phyloP scores from a whole-genome alignment of 2,888 invertebrate species.

The Drosophila paranaensis region DNA sequence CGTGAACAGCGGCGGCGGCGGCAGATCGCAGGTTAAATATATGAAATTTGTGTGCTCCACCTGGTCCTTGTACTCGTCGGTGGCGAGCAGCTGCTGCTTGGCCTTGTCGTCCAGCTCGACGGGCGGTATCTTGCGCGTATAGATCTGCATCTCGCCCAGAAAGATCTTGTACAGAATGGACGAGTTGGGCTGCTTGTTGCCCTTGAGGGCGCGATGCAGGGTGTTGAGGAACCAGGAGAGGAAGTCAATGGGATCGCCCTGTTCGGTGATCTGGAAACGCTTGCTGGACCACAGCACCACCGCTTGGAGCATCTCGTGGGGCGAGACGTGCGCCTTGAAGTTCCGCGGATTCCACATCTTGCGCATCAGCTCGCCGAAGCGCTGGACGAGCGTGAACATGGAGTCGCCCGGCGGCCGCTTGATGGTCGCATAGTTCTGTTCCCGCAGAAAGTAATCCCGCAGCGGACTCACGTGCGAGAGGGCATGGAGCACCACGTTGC shows the following conservation, averaged over 20 bases:
- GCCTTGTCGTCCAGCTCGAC: constrained; percentile 96
- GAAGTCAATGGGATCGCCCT: constrained; percentile 99
- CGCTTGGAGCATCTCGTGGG: constrained; percentile 99
- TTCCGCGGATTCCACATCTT: constrained; percentile 99
- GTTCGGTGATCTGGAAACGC: constrained; percentile 98
- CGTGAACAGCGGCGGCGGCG: constrained; percentile 98
- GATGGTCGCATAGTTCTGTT: constrained; percentile 95
- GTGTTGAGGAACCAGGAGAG: constrained; percentile 99
- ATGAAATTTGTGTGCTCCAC: constrained; percentile 96
- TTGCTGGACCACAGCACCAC: constrained; percentile 98
- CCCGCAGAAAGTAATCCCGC: constrained; percentile 96
- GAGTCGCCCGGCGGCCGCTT: constrained; percentile 98
- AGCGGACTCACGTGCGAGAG: constrained; percentile 97
- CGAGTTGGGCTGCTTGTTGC: constrained; percentile 93
- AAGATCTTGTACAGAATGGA: constrained; percentile 98
- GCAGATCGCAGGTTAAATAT: constrained; percentile 98
- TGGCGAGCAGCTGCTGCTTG: constrained; percentile 90
- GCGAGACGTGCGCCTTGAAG: constrained; percentile 99
- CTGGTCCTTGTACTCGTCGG: constrained; percentile 94
- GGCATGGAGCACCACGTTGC: constrained; percentile 98
- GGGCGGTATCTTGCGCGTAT: constrained; percentile 96
- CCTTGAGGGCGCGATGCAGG: constrained; percentile 96
- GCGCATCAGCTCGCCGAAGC: constrained; percentile 96
- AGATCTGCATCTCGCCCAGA: constrained; percentile 95
- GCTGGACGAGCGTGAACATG: constrained; percentile 94